Evolutionary conservation across 2,888 invertebrate genomes (phyloP).

Genomic region (Cheilosia scutellata): DNA sequence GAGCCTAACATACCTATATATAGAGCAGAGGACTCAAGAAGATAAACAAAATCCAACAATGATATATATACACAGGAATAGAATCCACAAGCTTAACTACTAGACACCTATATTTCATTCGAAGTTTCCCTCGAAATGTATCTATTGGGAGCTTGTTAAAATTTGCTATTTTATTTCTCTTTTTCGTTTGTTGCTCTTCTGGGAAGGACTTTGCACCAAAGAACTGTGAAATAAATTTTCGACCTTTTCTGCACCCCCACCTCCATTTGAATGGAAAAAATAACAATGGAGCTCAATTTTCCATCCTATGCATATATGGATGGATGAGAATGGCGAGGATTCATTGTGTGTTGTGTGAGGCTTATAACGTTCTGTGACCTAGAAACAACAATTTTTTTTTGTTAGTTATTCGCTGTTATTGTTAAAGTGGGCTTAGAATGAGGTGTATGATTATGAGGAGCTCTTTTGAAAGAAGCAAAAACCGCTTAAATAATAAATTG

Average conservation of each 20-base stretch:
- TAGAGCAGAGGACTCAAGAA: slow-evolving; percentile 20
- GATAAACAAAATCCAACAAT: slow-evolving; percentile 40
- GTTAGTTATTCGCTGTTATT: slow-evolving; percentile 34
- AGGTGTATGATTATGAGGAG: slow-evolving; percentile 6
- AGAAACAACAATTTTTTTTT: slow-evolving; percentile 22
- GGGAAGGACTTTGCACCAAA: slow-evolving; percentile 2
- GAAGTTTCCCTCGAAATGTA: slow-evolving; percentile 1
- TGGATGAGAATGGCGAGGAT: slow-evolving; percentile 7
- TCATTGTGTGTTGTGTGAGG: slow-evolving; percentile 31
- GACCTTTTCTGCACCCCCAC: slow-evolving; percentile 9
- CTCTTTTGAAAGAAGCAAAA: slow-evolving; percentile 22
- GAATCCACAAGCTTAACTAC: not conserved
- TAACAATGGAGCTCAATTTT: slow-evolving; percentile 24
- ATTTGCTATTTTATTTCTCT: not conserved
- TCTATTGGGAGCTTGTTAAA: slow-evolving; percentile 24
- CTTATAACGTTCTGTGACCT: slow-evolving; percentile 54
- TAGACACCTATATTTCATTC: not conserved
- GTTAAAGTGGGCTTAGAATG: not conserved
- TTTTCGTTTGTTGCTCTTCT: not conserved
- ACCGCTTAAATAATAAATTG: slow-evolving; percentile 57
- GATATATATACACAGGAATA: slow-evolving; percentile 17
- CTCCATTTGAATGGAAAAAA: slow-evolving; percentile 15
- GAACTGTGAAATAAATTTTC: slow-evolving; percentile 7
- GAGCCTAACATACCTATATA: slow-evolving; percentile 16
- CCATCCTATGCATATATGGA: slow-evolving; percentile 14